Evolutionary conservation across 2,797 vertebrate genomes (phyloP).

Genomic region (Ispidina lecontei): DNA sequence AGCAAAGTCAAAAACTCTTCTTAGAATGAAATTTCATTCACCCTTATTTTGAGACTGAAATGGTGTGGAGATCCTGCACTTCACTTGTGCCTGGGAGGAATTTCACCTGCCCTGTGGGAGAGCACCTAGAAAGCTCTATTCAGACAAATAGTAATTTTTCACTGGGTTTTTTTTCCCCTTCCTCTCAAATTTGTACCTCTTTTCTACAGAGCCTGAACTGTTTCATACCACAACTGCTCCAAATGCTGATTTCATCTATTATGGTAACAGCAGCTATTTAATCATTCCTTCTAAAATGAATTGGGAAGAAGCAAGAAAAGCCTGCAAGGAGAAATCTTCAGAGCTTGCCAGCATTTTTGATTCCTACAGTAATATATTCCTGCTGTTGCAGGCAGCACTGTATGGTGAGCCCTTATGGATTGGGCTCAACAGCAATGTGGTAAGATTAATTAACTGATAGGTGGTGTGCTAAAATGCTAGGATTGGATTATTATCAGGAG

Average conservation of each 20-base stretch:
- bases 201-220: constrained; percentile 82
- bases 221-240: constrained; percentile 65
- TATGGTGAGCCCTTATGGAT: constrained; percentile 86
- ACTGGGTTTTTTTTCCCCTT: neutral
- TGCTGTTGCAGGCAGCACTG: constrained; percentile 74
- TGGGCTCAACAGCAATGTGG: constrained; percentile 90
- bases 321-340: constrained; percentile 84
- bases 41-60: neutral
- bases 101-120: neutral
- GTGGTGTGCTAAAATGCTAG: neutral
- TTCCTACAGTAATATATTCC: constrained; percentile 79
- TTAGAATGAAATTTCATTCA: neutral
- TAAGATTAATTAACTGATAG: constrained; percentile 64
- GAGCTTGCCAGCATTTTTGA: constrained; percentile 86
- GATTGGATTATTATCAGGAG: neutral
- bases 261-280: constrained; percentile 87
- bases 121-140: neutral
- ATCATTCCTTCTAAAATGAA: constrained; percentile 83
- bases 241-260: constrained; percentile 74
- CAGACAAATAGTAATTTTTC: neutral
- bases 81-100: neutral
- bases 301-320: constrained; percentile 88
- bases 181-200: neutral
- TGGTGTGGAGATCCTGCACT: neutral
- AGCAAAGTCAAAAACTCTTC: neutral